A percentile compares a stretch with the other conserved stretches of the same genome.
phyloP scores from a whole-genome alignment of 1,140 invertebrate species.

The Drosophila saltans region DNA sequence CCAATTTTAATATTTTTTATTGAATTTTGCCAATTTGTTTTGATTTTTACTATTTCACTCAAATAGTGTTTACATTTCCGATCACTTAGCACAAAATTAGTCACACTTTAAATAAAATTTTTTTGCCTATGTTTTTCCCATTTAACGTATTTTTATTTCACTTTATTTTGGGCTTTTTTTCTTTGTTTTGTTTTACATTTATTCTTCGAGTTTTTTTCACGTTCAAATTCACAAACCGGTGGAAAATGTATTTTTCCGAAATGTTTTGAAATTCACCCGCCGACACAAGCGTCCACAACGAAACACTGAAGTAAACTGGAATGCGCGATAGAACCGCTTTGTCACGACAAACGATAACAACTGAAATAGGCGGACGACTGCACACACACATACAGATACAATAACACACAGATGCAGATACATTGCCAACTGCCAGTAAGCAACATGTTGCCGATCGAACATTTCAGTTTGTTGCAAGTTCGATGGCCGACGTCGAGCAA shows the following conservation, averaged over 20 bases:
- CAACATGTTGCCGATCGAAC: background rate
- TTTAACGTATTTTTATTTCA: background rate
- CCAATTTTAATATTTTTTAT: background rate
- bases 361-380: background rate
- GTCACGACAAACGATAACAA: slow-evolving; percentile 3
- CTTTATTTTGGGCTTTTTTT: background rate
- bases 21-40: background rate
- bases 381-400: background rate
- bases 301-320: slow-evolving; percentile 3
- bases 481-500: slow-evolving; percentile 5
- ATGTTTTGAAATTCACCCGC: background rate
- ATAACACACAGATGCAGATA: background rate
- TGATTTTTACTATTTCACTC: background rate
- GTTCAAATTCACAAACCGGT: slow-evolving; percentile 4
- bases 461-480: background rate
- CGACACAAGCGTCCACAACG: slow-evolving; percentile 10
- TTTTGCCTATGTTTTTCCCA: background rate
- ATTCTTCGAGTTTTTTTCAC: slow-evolving; percentile 9
- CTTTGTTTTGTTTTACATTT: background rate
- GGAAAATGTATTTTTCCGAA: background rate
- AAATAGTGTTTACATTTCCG: background rate
- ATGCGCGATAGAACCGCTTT: slow-evolving; percentile 6
- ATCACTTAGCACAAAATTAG: background rate
- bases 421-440: background rate
- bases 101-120: background rate